Percentiles rank a stretch among this genome's conserved stretches.
Conservation (phyloP, 2,888 invertebrate genomes). For the Gymnosoma rotundatum region DNA sequence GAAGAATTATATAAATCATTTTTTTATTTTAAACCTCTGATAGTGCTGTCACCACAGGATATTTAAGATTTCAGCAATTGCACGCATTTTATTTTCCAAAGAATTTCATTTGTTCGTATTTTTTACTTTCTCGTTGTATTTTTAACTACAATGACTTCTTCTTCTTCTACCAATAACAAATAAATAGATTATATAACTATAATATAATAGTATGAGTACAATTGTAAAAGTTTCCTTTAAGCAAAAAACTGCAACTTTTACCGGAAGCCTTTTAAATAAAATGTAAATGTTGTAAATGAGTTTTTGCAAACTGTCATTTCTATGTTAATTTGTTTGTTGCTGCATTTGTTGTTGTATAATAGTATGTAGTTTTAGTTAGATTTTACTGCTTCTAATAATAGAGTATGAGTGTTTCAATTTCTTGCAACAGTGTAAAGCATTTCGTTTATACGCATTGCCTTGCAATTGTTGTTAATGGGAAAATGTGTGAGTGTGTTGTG, state of each 20-base stretch:
- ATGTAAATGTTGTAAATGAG: slow-evolving; percentile 69
- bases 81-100: slow-evolving; percentile 35
- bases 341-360: slow-evolving; percentile 3
- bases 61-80: slow-evolving; percentile 21
- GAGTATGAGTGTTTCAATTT: slow-evolving; percentile 23
- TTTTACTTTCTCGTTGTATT: too few relatives aligned
- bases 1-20: not conserved
- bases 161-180: slow-evolving; percentile 28
- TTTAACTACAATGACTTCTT: slow-evolving; percentile 8
- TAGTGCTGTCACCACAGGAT: not conserved
- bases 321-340: slow-evolving; percentile 63
- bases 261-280: slow-evolving; percentile 71
- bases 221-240: slow-evolving; percentile 37
- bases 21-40: slow-evolving; percentile 6
- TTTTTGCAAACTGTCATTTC: slow-evolving; percentile 68
- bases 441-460: slow-evolving; percentile 55
- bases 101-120: not conserved
- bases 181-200: not conserved
- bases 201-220: slow-evolving; percentile 20
- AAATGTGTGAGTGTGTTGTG: not conserved
- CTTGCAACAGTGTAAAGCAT: slow-evolving; percentile 26
- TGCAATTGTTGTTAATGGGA: not conserved
- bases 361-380: slow-evolving; percentile 13
- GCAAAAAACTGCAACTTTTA: slow-evolving; percentile 58
- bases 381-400: slow-evolving; percentile 58